Conservation (phyloP, 2,797 vertebrate species). For the Enteromius radiatus region DNA sequence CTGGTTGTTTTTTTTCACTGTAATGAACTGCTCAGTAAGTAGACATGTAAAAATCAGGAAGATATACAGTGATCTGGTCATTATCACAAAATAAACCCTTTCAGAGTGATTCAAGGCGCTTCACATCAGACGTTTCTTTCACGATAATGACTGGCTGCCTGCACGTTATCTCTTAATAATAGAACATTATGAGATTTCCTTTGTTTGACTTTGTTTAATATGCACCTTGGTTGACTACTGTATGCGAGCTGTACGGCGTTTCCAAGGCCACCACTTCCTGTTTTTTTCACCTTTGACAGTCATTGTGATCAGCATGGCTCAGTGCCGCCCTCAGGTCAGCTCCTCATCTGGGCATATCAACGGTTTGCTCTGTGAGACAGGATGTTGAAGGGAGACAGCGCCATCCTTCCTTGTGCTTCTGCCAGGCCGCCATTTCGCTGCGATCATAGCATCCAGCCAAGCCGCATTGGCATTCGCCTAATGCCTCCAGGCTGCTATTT, state of each 20-base stretch:
- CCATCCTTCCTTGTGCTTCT: background rate
- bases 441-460: slow-evolving; percentile 30
- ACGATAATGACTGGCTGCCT: background rate
- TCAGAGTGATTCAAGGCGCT: background rate
- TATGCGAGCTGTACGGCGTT: slow-evolving; percentile 2
- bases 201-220: slow-evolving; percentile 13
- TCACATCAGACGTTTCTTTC: slow-evolving; percentile 11
- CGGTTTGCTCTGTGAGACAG: background rate
- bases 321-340: slow-evolving; percentile 26
- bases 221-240: slow-evolving; percentile 4
- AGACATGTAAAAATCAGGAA: background rate
- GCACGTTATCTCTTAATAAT: slow-evolving; percentile 21
- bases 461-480: slow-evolving; percentile 40
- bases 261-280: slow-evolving; percentile 29
- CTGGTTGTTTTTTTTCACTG: background rate
- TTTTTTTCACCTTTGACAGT: slow-evolving; percentile 34
- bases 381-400: slow-evolving; percentile 24
- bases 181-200: slow-evolving; percentile 21
- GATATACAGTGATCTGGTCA: background rate
- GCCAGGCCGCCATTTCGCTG: slow-evolving; percentile 16
- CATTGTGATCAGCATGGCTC: slow-evolving; percentile 16
- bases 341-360: slow-evolving; percentile 24
- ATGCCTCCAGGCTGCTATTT: slow-evolving; percentile 59
- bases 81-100: background rate
- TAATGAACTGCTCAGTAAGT: background rate